A percentile compares a stretch with the other conserved stretches of the same genome.
Conservation (phyloP, 2,797 vertebrate species). For the Nannoperca australis region DNA sequence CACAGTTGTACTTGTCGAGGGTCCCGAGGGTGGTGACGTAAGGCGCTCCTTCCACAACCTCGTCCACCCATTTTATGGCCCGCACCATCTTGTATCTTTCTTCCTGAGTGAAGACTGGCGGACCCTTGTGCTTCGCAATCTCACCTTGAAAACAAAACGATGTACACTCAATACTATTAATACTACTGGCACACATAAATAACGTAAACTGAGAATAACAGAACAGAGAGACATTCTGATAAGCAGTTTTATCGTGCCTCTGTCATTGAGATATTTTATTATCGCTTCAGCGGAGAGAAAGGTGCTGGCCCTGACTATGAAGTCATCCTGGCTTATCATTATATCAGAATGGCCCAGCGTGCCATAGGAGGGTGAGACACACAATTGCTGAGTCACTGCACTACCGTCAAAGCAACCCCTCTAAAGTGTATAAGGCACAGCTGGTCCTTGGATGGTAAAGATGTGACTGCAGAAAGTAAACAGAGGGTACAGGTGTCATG, state of each 20-base stretch:
- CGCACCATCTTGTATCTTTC: conserved; percentile 97
- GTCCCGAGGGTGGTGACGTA: conserved; percentile 96
- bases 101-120: conserved; percentile 96
- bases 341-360: conserved; percentile 28
- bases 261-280: background rate
- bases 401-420: conserved; percentile 28
- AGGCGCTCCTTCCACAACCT: conserved; percentile 94
- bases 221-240: background rate
- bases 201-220: background rate
- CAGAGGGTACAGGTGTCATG: conserved; percentile 6
- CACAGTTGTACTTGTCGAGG: conserved; percentile 93
- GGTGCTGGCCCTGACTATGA: conserved; percentile 8
- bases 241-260: background rate
- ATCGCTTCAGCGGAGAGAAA: conserved; percentile 1
- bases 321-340: conserved; percentile 36
- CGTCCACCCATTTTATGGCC: conserved; percentile 99
- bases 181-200: background rate
- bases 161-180: background rate
- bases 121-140: conserved; percentile 97
- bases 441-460: conserved; percentile 19
- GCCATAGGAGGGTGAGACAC: conserved; percentile 16
- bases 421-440: conserved; percentile 9
- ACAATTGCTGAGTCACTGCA: background rate
- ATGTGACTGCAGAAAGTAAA: background rate
- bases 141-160: conserved; percentile 86